Base-by-base conservation (phyloP, 2,113 vertebrate genomes). In the Ameiurus melas region DNA sequence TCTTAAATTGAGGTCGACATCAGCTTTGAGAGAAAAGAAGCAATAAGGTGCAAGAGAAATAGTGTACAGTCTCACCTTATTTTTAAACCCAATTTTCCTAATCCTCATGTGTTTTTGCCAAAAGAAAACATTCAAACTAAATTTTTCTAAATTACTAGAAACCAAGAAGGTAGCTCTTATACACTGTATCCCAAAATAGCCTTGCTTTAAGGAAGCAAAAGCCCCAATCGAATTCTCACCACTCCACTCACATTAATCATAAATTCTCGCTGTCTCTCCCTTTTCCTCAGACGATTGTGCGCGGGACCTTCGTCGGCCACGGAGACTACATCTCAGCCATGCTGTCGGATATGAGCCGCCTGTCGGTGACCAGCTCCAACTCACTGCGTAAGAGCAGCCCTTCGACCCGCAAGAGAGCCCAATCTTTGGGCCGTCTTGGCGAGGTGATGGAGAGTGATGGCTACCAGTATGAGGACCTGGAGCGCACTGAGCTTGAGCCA, bases 291-390 rank as follows among this genome's bases (percentile, higher is more conserved):
- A 99, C 97, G 0, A 97, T 99, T 86, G 98, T 99, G 82, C 96
- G 98, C 27, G 98, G 98, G 93, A 99, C 96, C 93, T 97, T 97
- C 0, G 94, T 97, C 66, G 97, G 97, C 87, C 95, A 95, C 2
- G 98, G 98, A 14, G 97, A 97, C 89, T 98, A 99, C 90, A 99
- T 99, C 92, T 95, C 97, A 0, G 98, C 97, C 90, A 94, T 99
- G 93, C 96, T 99, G 93, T 97, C 95, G 0, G 98, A 99, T 83
- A 98, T 99, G 95, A 98, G 96, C 95, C 98, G 98, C 58, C 94
- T 99, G 84, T 99, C 98, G 0, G 97, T 97, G 93, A 99, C 96
- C 95, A 99, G 98, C 77, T 99, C 98, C 0, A 99, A 99, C 92
- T 99, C 98, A 39, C 90, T 99, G 83, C 94, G 98, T 53, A 97